phyloP scores from a whole-genome alignment of 1,140 invertebrate species.

The Panagrolaimus sp. region DNA sequence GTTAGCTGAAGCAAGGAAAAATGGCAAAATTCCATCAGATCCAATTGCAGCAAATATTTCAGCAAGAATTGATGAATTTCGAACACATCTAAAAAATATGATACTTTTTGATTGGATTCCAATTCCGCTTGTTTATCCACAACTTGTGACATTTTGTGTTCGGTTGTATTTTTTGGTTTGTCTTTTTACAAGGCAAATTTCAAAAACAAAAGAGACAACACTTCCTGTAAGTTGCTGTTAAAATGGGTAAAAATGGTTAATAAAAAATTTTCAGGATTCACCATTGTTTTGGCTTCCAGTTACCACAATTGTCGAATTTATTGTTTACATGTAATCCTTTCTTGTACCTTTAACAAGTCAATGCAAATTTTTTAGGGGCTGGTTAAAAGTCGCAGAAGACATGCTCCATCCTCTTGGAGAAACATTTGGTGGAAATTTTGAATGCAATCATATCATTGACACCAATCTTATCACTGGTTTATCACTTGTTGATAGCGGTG shows the following conservation, averaged over 20 bases:
- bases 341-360: background rate
- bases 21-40: background rate
- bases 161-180: conserved; percentile 32
- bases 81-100: too few species aligned
- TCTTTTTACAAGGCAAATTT: conserved; percentile 29
- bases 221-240: too few species aligned
- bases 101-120: conserved; percentile 20
- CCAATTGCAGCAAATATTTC: conserved; percentile 21
- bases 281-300: conserved; percentile 30
- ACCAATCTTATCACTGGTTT: conserved; percentile 24
- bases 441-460: conserved; percentile 13
- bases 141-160: conserved; percentile 36
- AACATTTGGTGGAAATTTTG: conserved; percentile 37
- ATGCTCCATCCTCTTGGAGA: conserved; percentile 42
- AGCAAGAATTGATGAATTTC: conserved; percentile 12
- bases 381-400: conserved; percentile 41
- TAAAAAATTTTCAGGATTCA: conserved; percentile 7
- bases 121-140: conserved; percentile 35
- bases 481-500: conserved; percentile 37
- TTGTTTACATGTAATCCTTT: conserved; percentile 16
- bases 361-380: conserved; percentile 29
- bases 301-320: conserved; percentile 30
- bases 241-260: too few species aligned
- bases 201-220: background rate
- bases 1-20: background rate